Conservation (phyloP, 2,888 invertebrate genomes). For the Drosophila leonis region DNA sequence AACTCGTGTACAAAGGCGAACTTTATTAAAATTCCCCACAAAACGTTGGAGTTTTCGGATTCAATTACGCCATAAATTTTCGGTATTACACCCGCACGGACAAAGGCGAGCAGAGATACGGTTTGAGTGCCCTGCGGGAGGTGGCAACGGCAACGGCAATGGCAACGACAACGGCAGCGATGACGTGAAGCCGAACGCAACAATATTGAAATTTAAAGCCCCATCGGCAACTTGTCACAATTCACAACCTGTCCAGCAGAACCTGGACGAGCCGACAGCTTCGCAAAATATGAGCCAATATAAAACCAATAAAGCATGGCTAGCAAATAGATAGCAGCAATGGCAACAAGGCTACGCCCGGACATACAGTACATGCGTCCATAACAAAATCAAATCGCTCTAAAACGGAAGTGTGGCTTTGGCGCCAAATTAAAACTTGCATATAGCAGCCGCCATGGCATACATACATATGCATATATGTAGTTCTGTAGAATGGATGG, state of each 20-base stretch:
- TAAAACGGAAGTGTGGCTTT: slow-evolving; percentile 53
- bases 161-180: slow-evolving; percentile 24
- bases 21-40: slow-evolving; percentile 81
- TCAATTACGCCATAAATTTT: slow-evolving; percentile 80
- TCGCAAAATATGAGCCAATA: slow-evolving; percentile 79
- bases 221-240: slow-evolving; percentile 79
- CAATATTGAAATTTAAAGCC: slow-evolving; percentile 77
- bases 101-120: slow-evolving; percentile 15
- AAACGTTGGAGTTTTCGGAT: slow-evolving; percentile 78
- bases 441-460: not conserved
- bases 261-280: slow-evolving; percentile 32
- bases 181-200: slow-evolving; percentile 60
- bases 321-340: slow-evolving; percentile 32
- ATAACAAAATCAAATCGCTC: slow-evolving; percentile 62
- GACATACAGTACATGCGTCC: slow-evolving; percentile 22
- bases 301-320: slow-evolving; percentile 73
- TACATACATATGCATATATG: not conserved
- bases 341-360: slow-evolving; percentile 8
- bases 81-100: slow-evolving; percentile 55
- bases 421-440: slow-evolving; percentile 52
- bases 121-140: not conserved
- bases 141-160: not conserved
- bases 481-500: not conserved
- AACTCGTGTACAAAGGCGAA: slow-evolving; percentile 70
- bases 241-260: slow-evolving; percentile 63